Conservation (phyloP, 2,888 invertebrate species). For the Drosophila sordidapex region DNA sequence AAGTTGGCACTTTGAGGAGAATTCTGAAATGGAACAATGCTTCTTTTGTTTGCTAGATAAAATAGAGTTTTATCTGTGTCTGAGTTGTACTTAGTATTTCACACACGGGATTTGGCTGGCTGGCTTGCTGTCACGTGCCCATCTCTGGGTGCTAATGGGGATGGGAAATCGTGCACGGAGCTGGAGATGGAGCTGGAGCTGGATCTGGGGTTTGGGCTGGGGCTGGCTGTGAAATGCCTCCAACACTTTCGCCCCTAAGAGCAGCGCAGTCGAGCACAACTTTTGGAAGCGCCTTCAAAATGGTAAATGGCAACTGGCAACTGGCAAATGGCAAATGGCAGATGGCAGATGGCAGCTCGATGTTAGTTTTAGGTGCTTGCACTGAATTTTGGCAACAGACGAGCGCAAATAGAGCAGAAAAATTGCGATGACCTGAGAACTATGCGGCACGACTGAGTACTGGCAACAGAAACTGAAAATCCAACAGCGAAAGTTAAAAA, state of each 20-base stretch:
- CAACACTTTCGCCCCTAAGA: constrained; percentile 55
- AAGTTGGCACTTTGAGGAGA: not conserved
- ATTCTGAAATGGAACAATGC: not conserved
- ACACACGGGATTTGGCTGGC: constrained; percentile 25
- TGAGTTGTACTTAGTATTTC: constrained; percentile 1
- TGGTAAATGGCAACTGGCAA: constrained; percentile 67
- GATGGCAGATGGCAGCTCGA: constrained; percentile 48
- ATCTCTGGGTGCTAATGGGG: constrained; percentile 56
- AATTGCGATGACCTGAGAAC: constrained; percentile 62
- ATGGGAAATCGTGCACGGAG: constrained; percentile 25
- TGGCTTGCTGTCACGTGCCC: constrained; percentile 58
- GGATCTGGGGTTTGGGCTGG: not conserved
- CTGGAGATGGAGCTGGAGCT: not conserved
- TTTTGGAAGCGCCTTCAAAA: constrained; percentile 43
- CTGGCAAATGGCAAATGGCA: constrained; percentile 49
- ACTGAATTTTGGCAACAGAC: constrained; percentile 73
- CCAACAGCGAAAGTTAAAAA: constrained; percentile 65
- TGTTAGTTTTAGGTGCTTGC: constrained; percentile 68
- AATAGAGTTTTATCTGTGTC: not conserved
- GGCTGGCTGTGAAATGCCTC: constrained; percentile 32
- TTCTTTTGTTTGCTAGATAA: not conserved
- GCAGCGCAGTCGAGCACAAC: constrained; percentile 53
- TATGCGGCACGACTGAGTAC: constrained; percentile 12
- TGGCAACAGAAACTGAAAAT: constrained; percentile 23
- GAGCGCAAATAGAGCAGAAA: constrained; percentile 76